Percentiles rank a stretch among this genome's conserved stretches.
Conservation (phyloP, 2,113 vertebrate species). For the Cariama cristata region DNA sequence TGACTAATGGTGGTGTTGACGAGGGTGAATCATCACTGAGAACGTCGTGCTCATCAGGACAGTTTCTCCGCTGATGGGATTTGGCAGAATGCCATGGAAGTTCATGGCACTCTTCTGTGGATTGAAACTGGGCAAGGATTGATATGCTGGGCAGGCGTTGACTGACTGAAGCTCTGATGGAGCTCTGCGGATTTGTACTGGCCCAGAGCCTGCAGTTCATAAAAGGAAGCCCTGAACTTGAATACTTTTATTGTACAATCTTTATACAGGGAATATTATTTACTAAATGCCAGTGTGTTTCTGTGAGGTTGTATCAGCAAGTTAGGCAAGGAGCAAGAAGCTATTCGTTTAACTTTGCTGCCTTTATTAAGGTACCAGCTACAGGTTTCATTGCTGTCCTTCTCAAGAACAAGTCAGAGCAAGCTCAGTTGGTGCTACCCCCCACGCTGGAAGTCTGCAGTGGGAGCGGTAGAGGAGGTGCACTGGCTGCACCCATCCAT, state of each 20-base stretch:
- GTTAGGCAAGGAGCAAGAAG: not conserved
- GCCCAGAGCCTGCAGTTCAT: not conserved
- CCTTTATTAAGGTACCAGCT: not conserved
- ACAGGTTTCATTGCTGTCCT: not conserved
- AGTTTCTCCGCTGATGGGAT: conserved; percentile 33
- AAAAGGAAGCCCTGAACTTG: not conserved
- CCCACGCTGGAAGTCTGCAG: not conserved
- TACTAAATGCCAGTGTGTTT: not conserved
- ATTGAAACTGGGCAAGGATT: not conserved
- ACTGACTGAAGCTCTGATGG: not conserved
- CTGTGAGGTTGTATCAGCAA: not conserved
- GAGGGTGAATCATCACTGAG: conserved; percentile 24
- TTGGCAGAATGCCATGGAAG: conserved; percentile 25
- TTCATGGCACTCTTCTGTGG: not conserved
- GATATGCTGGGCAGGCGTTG: not conserved
- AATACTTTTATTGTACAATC: not conserved
- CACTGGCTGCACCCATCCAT: not conserved
- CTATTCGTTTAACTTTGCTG: not conserved
- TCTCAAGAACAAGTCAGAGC: not conserved
- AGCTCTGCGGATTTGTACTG: not conserved
- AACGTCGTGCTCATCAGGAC: conserved; percentile 17
- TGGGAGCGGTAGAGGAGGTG: conserved; percentile 1
- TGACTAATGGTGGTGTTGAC: not conserved
- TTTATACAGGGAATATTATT: not conserved
- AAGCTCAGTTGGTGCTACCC: not conserved